A percentile compares a stretch with the other conserved stretches of the same genome.
Evolutionary conservation across 2,113 vertebrate species (phyloP).

Genomic region (Cephalopholis sonnerati): DNA sequence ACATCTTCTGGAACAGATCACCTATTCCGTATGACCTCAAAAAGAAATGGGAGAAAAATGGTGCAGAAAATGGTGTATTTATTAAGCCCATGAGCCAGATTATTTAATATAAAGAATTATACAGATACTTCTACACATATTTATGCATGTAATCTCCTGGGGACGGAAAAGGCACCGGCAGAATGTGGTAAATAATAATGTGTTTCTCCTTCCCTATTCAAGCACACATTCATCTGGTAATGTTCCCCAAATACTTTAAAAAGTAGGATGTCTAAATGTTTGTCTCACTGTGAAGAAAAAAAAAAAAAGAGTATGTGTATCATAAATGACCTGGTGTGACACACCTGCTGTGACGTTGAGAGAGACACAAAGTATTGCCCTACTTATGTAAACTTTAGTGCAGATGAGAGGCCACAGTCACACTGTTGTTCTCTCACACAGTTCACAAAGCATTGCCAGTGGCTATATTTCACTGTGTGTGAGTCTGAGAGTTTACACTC

Average conservation of each 20-base stretch:
- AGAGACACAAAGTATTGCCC: not conserved
- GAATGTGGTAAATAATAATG: no score
- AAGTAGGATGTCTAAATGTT: not conserved
- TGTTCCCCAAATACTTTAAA: not conserved
- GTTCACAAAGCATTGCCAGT: not conserved
- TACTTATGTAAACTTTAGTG: not conserved
- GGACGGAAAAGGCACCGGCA: no score
- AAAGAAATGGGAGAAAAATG: no score
- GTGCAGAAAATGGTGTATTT: no score
- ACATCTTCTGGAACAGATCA: no score
- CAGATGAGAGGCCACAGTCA: not conserved
- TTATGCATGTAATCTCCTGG: no score
- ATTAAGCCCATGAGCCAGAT: no score
- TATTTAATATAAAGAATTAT: no score
- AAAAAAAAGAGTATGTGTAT: not conserved
- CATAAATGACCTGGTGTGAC: not conserved
- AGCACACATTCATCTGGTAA: no score
- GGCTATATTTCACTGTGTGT: not conserved
- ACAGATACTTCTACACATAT: no score
- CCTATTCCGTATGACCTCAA: no score
- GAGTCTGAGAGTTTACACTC: not conserved
- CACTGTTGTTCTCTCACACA: slow-evolving; percentile 36
- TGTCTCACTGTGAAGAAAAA: not conserved
- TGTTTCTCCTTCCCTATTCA: not conserved
- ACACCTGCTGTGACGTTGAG: not conserved